Base-by-base conservation (phyloP, 2,888 invertebrate genomes). In the Pachymerium ferrugineum region DNA sequence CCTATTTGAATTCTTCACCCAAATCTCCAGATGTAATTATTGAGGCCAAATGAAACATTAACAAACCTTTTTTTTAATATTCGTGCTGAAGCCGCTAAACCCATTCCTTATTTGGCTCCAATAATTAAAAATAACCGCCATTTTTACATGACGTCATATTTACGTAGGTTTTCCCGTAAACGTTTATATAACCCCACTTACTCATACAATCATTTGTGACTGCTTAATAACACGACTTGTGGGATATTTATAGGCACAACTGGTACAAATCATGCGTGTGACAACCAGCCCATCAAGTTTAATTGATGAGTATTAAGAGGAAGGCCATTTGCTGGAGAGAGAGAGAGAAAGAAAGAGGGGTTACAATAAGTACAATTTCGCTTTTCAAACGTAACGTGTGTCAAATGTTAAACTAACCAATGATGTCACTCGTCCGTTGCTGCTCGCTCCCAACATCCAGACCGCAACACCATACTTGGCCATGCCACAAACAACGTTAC, bases 391-490 rank as follows among this genome's bases (percentile, higher is more conserved):
- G n/a, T n/a, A n/a, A n/a, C n/a, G n/a, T n/a, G n/a, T n/a, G n/a
- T n/a, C n/a, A n/a, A n/a, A n/a, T n/a, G n/a, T n/a, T n/a, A n/a
- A n/a, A n/a, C n/a, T n/a, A n/a, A 16, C 54, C 25, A 54, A 54
- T 54, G 54, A 54, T 22, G 54, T 54, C 54, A 54, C 25, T 4
- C 16, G 12, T 8, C 54, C 8, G 54, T 54, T 54, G 14, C n/a
- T n/a, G n/a, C n/a, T n/a, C 54, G 54, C 54, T 54, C 54, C n/a
- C 38, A 38, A 16, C 38, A n/a, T 16, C 12, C n/a, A 54, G 54
- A 54, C 54, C 54, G 28, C 54, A 54, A 54, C 54, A 54, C 54
- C 54, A 54, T 54, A 54, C 54, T 54, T 54, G 54, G 54, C 54
- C 54, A 54, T 54, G 54, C 54, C 54, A 54, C 54, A 54, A 54